Base-by-base conservation (phyloP, 2,888 invertebrate species). In the Coelinius sp. region DNA sequence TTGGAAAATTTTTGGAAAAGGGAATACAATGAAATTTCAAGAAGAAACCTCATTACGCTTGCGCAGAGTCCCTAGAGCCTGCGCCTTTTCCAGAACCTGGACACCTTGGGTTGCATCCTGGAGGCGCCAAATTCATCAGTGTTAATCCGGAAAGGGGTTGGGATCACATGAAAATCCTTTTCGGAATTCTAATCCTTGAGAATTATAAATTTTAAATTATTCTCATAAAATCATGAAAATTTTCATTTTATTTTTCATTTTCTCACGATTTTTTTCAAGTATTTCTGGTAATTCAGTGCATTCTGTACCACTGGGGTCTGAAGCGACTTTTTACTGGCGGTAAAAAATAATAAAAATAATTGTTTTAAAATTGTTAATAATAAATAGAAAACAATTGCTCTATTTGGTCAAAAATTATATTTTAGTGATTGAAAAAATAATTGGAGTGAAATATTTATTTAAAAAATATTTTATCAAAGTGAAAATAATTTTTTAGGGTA, bases 261-360 rank as follows among this genome's bases (percentile, higher is more conserved):
- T 65, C 0, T 49, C 35, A 8, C 31, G 56, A 31, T 59, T 59
- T 6, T 2, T 52, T 49, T 2, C n/a, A 1, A 17, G 22, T 20
- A n/a, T 35, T 69, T 46, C 17, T 25, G 14, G 52, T 10, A 53
- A 62, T 6, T 72, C 76, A 2, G 78, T 86, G 6, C 86, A 87
- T 68, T 79, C 82, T 2, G 74, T 87, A 27, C 86, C 87, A 0
- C 81, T 87, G 6, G 86, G 87, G 12, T 85, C 87, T 10, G 86
- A 83, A 72, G 82, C 83, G 4, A 84, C 78, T 20, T 82, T 87
- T 59, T 79, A 86, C 75, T 87, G 87, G 87, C 86, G 85, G 87
- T 87, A 78, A 27, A 31, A 63, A 41, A 12, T 24, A 62, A 46
- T 49, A 22, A 63, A 59, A 24, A 49, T 52, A 14, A 64, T n/a